phyloP scores from a whole-genome alignment of 2,888 invertebrate genomes.

The Escarpia spicata region DNA sequence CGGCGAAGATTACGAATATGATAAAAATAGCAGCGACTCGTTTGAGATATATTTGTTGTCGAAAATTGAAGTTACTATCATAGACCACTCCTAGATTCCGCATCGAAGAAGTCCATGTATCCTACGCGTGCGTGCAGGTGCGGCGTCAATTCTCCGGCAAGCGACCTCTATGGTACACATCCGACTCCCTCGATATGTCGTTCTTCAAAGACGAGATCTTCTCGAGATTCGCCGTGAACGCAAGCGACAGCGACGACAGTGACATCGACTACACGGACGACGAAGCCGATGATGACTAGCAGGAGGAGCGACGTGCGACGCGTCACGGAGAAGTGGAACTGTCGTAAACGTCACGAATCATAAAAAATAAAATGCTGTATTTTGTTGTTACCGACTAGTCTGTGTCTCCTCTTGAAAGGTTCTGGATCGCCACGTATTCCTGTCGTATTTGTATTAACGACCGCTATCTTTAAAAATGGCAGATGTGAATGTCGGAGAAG shows the following conservation, averaged over 20 bases:
- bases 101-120: background rate
- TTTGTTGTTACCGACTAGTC: too few relatives aligned
- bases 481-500: too few relatives aligned
- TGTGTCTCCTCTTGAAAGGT: too few relatives aligned
- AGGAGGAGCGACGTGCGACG: background rate
- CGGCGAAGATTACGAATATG: too few relatives aligned
- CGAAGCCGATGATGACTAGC: background rate
- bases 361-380: background rate
- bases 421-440: too few relatives aligned
- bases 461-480: too few relatives aligned
- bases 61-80: too few relatives aligned
- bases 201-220: background rate
- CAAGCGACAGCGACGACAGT: background rate
- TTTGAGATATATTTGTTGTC: too few relatives aligned
- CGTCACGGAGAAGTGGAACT: background rate
- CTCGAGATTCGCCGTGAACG: background rate
- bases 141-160: background rate
- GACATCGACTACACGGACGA: background rate
- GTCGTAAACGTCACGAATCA: background rate
- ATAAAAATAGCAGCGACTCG: too few relatives aligned
- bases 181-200: background rate
- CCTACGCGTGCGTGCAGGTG: background rate
- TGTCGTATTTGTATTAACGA: too few relatives aligned
- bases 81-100: too few relatives aligned
- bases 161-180: background rate